A percentile compares a stretch with the other conserved stretches of the same genome.
phyloP scores from a whole-genome alignment of 2,797 vertebrate genomes.

The Acanthurus tractus region DNA sequence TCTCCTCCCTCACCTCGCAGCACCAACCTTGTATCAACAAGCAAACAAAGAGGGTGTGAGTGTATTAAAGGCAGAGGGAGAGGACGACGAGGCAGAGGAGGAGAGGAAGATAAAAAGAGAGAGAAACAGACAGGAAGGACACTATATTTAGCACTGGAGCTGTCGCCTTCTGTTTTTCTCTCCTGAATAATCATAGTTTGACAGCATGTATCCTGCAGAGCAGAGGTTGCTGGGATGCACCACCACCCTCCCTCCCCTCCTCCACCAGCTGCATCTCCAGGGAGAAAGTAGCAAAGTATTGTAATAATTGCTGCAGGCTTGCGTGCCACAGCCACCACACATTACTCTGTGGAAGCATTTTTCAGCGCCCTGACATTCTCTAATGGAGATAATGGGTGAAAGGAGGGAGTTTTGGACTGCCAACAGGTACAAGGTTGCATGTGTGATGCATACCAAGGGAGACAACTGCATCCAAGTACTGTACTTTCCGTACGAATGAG shows the following conservation, averaged over 20 bases:
- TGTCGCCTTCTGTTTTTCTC: slow-evolving; percentile 86
- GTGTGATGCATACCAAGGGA: slow-evolving; percentile 11
- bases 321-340: slow-evolving; percentile 60
- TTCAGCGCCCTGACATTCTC: slow-evolving; percentile 38
- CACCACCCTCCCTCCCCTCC: slow-evolving; percentile 29
- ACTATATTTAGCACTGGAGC: slow-evolving; percentile 87
- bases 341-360: slow-evolving; percentile 49
- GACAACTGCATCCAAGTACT: slow-evolving; percentile 11
- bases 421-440: slow-evolving; percentile 47
- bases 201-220: slow-evolving; percentile 81
- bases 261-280: slow-evolving; percentile 57
- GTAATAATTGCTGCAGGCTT: slow-evolving; percentile 73
- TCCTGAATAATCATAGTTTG: slow-evolving; percentile 82
- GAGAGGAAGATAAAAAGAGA: slow-evolving; percentile 70
- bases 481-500: slow-evolving; percentile 5
- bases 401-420: slow-evolving; percentile 18
- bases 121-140: slow-evolving; percentile 75
- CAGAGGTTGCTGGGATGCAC: slow-evolving; percentile 84
- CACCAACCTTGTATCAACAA: slow-evolving; percentile 73
- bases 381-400: slow-evolving; percentile 38
- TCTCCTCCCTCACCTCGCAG: slow-evolving; percentile 54
- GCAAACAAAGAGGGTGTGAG: slow-evolving; percentile 66
- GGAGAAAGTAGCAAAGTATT: slow-evolving; percentile 69
- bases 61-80: slow-evolving; percentile 70
- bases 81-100: slow-evolving; percentile 59